Base-by-base conservation (phyloP, 2,797 vertebrate species). In the Anomalospiza imberbis region DNA sequence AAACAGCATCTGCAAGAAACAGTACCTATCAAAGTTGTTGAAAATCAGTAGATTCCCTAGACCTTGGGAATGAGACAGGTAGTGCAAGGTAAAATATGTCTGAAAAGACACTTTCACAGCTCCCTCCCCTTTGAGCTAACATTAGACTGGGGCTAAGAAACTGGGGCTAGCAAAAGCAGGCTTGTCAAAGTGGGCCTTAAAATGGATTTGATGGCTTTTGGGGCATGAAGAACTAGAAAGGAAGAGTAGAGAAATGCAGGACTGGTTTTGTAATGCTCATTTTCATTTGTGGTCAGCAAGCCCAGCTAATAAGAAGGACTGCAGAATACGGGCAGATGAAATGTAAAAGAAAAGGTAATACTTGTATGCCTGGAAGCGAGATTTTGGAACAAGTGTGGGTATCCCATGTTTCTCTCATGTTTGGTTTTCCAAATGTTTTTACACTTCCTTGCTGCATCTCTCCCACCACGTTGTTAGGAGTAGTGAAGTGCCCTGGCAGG, bases 41-140 rank as follows among this genome's bases (percentile, higher is more conserved):
- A 75, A 95, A 94, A 88, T 72, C 54, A 61, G 89, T 57, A 65
- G 45, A 42, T 85, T 93, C 68, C 73, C 61, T 57, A 89, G 87
- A 80, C 61, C 73, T 61, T 68, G 47, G 66, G 72, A 89, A 89
- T 80, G 65, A 93, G 62, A 22, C 63, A 79, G 70, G 79, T 85
- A 85, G 58, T 72, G 62, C 26, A 68, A 92, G 73, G 73, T 89
- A 87, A 86, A 89, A 88, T 75, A 31, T 9, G 8, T 51, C 72
- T 22, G 67, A 65, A 40, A 32, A 87, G 51, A 61, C 8, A 2
- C 44, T 80, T 95, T 93, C 77, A 79, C 70, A 5, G 87, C 63
- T 91, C 72, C 83, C 91, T 93, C 82, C 73, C 63, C 76, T 93
- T 51, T 58, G 87, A 93, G 81, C 84, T 95, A 94, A 91, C 70